These are phyloP conservation scores for Salmo trutta DNA, from an alignment of 2,797 vertebrate species.

Conservation along the genomic window DNA sequence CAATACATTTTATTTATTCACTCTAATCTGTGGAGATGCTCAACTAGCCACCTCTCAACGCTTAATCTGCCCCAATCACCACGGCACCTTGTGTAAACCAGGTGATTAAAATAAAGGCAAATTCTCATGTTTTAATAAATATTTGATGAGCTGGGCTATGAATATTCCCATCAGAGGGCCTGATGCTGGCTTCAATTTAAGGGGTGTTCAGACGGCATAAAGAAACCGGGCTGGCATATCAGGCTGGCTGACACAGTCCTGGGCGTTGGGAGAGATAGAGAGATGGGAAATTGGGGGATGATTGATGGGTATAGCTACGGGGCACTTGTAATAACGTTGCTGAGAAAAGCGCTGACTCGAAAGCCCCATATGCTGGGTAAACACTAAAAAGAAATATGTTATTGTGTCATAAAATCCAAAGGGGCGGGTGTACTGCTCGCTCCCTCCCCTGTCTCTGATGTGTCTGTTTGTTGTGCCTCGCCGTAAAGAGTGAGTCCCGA, in stretches of 20 bases:
- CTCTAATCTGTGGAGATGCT: constrained; percentile 40
- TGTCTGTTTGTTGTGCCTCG: constrained; percentile 25
- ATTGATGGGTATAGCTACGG: constrained; percentile 21
- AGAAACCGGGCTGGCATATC: background rate
- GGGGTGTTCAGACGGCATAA: background rate
- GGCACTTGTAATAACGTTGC: constrained; percentile 25
- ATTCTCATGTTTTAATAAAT: constrained; percentile 42
- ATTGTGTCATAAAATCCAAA: constrained; percentile 4
- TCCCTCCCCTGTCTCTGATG: background rate
- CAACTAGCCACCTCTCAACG: constrained; percentile 38
- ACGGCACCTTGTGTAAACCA: constrained; percentile 40
- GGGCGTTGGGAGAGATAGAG: constrained; percentile 3
- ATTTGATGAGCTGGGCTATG: constrained; percentile 46
- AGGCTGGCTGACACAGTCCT: background rate
- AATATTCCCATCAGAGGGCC: constrained; percentile 30
- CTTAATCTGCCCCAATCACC: constrained; percentile 21
- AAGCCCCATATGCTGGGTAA: constrained; percentile 12
- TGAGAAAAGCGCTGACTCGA: constrained; percentile 33
- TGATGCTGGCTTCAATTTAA: constrained; percentile 23
- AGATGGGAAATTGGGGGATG: constrained; percentile 7
- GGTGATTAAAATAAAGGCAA: constrained; percentile 52
- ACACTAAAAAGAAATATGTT: constrained; percentile 11
- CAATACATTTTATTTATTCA: background rate
- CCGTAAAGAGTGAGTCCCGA: constrained; percentile 38
- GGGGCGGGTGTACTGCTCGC: background rate